Evolutionary conservation across 2,888 invertebrate species (phyloP).

Genomic region (Scelioninae gen. 1): DNA sequence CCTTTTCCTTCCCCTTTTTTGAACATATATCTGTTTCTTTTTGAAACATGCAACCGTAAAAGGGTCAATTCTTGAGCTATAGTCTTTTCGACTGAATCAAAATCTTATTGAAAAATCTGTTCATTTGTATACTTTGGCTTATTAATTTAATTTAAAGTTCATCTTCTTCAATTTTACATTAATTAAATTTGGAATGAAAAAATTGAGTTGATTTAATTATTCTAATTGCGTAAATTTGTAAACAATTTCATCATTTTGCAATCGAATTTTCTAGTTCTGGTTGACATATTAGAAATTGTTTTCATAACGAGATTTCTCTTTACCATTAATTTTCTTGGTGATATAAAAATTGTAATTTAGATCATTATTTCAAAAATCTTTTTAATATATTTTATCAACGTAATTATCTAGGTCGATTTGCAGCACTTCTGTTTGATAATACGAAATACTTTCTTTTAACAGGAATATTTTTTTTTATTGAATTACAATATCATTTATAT

Average conservation of each 20-base stretch:
- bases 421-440: background rate
- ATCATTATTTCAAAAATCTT: background rate
- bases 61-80: slow-evolving; percentile 51
- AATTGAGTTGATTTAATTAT: too few species aligned
- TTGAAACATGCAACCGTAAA: slow-evolving; percentile 57
- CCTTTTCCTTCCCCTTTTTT: slow-evolving; percentile 50
- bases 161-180: too few species aligned
- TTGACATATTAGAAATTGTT: slow-evolving; percentile 2
- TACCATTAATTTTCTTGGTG: background rate
- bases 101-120: slow-evolving; percentile 28
- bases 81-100: slow-evolving; percentile 28
- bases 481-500: too few species aligned
- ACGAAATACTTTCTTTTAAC: too few species aligned
- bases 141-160: too few species aligned
- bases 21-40: slow-evolving; percentile 44
- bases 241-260: background rate
- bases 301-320: background rate
- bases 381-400: background rate
- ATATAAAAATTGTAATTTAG: background rate
- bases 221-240: background rate
- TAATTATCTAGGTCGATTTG: background rate
- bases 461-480: too few species aligned
- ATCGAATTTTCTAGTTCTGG: background rate
- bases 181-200: too few species aligned
- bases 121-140: background rate